A percentile compares a stretch with the other conserved stretches of the same genome.
Conservation (phyloP, 2,113 vertebrate species). For the Indicator indicator region DNA sequence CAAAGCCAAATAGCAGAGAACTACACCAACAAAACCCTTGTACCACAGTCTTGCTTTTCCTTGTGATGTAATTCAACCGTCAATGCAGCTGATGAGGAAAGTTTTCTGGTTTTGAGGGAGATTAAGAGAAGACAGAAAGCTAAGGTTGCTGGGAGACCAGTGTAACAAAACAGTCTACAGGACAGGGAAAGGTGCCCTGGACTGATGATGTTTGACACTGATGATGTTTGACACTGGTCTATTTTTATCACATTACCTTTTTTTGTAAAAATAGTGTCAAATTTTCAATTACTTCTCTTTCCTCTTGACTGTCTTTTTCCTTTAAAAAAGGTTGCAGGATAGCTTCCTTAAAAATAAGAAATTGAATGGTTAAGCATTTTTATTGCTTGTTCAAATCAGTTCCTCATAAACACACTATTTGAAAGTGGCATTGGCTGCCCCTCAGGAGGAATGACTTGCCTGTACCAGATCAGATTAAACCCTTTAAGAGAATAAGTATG, state of each 20-base stretch:
- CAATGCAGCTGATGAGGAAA: neutral
- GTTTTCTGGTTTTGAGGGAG: neutral
- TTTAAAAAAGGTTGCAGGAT: neutral
- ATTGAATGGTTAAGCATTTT: neutral
- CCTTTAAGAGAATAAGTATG: neutral
- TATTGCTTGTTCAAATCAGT: neutral
- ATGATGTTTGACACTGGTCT: neutral
- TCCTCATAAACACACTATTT: neutral
- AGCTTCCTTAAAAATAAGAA: neutral
- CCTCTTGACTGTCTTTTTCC: neutral
- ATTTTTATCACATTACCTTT: neutral
- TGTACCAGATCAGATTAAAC: neutral
- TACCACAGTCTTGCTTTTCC: neutral
- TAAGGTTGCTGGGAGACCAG: neutral
- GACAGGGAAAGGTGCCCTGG: neutral
- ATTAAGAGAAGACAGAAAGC: neutral
- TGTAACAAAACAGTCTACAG: neutral
- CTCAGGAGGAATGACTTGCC: neutral
- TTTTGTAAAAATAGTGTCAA: neutral
- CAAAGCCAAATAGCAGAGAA: neutral
- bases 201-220: neutral
- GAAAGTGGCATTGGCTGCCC: neutral
- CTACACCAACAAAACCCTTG: neutral
- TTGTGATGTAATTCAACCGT: fast-evolving
- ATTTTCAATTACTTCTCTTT: neutral